Evolutionary conservation across 2,888 invertebrate species (phyloP).

Genomic region (Gryllus longicercus): DNA sequence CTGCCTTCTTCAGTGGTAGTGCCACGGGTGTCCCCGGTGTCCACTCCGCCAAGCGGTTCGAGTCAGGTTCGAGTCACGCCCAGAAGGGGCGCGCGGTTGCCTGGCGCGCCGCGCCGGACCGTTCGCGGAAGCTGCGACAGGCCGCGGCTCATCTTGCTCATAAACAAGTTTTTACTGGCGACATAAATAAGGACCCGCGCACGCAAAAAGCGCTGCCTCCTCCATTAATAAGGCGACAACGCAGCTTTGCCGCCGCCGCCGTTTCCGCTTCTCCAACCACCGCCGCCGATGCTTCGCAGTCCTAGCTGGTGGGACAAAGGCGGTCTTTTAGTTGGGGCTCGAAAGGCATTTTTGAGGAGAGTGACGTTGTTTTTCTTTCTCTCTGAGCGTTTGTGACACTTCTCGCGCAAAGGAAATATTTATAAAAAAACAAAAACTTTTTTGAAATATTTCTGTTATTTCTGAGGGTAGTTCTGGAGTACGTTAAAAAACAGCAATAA

Average conservation of each 20-base stretch:
- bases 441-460: too few relatives aligned
- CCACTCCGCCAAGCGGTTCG: not conserved
- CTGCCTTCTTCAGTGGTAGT: too few relatives aligned
- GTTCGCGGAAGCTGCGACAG: not conserved
- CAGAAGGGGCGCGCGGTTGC: not conserved
- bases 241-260: not conserved
- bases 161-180: constrained; percentile 7
- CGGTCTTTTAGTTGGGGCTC: too few relatives aligned
- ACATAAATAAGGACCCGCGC: not conserved
- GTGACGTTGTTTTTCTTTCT: too few relatives aligned
- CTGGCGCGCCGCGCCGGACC: not conserved
- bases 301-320: too few relatives aligned
- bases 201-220: not conserved
- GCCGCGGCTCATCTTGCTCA: not conserved
- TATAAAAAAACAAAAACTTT: too few relatives aligned
- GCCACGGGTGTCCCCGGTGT: accelerated
- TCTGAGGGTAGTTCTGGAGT: too few relatives aligned
- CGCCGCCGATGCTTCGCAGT: not conserved
- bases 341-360: too few relatives aligned
- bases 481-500: too few relatives aligned
- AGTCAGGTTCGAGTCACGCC: not conserved
- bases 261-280: not conserved
- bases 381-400: too few relatives aligned
- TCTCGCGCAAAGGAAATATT: too few relatives aligned
- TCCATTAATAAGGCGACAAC: not conserved